A percentile compares a stretch with the other conserved stretches of the same genome.
phyloP scores from a whole-genome alignment of 2,797 vertebrate genomes.

The Masticophis lateralis region DNA sequence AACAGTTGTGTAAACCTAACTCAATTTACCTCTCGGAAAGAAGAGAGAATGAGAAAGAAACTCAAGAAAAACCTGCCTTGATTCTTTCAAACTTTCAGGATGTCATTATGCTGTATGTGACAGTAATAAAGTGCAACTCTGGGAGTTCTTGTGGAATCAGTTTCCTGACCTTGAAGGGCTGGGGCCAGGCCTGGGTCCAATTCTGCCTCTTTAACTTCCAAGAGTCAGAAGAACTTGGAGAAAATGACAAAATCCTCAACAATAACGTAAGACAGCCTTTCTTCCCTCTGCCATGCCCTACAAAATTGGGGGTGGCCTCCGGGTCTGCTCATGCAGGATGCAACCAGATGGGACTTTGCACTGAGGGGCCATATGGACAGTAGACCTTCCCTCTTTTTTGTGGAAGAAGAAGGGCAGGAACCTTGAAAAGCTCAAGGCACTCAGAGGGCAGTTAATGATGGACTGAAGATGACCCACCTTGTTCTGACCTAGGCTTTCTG shows the following conservation, averaged over 20 bases:
- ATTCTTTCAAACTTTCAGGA: neutral
- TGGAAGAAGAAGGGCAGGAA: neutral
- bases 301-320: neutral
- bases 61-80: neutral
- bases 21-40: neutral
- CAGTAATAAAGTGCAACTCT: neutral
- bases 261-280: neutral
- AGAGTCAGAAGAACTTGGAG: neutral
- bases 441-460: neutral
- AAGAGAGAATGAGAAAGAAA: neutral
- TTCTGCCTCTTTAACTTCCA: neutral
- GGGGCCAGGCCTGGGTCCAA: neutral
- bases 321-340: neutral
- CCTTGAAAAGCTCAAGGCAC: neutral
- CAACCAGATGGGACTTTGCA: neutral
- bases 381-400: neutral
- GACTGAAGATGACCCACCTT: neutral
- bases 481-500: too few species aligned
- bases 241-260: neutral
- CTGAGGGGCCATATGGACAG: neutral
- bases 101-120: neutral
- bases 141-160: neutral
- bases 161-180: neutral
- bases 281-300: neutral
- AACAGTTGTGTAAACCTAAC: neutral